Evolutionary conservation across 2,113 vertebrate species (phyloP).

Genomic region (Falcunculus frontatus): DNA sequence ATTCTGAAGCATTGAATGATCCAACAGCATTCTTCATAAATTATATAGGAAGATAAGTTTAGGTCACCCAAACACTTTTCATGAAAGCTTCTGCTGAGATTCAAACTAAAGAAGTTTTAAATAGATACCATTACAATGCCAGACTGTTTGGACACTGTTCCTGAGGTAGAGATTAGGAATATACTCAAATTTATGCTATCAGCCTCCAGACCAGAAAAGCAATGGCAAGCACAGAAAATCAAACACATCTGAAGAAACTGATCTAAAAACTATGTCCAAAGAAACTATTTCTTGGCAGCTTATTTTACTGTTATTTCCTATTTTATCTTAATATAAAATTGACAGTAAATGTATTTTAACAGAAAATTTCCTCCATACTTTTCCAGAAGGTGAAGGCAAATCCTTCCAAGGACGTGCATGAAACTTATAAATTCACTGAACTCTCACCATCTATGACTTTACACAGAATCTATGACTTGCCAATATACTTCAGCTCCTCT

Average conservation of each 20-base stretch:
- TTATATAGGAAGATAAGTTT: background rate
- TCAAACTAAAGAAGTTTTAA: background rate
- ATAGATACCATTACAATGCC: background rate
- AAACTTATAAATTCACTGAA: background rate
- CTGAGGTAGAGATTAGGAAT: background rate
- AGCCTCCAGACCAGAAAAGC: background rate
- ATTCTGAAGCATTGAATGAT: background rate
- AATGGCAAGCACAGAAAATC: background rate
- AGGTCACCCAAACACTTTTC: background rate
- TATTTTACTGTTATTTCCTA: background rate
- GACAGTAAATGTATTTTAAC: background rate
- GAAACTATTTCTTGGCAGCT: background rate
- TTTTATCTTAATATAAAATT: background rate
- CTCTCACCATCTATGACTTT: background rate
- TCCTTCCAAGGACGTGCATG: background rate
- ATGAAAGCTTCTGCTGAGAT: background rate
- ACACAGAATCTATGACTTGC: background rate
- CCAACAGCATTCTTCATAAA: background rate
- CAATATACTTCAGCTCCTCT: background rate
- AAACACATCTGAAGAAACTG: background rate
- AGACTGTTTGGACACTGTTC: background rate
- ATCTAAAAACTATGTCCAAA: background rate
- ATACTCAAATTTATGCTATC: background rate
- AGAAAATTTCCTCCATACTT: background rate
- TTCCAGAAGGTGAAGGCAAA: background rate